Evolutionary conservation across 2,797 vertebrate genomes (phyloP), one percentile per base, ranked within the genome.

Genomic region (Fringilla coelebs): DNA sequence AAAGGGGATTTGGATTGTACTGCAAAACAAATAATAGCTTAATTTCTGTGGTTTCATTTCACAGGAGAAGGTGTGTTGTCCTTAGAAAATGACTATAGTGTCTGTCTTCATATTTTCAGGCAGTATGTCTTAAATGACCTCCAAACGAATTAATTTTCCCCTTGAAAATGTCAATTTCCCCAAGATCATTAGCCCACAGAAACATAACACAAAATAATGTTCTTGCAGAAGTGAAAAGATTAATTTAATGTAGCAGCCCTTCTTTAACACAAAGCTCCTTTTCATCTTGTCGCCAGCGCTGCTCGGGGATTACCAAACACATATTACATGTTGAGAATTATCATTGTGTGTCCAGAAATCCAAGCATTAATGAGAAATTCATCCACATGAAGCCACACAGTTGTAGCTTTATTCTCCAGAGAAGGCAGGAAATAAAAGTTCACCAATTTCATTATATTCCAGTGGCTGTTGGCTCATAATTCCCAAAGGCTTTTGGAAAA

Each of bases 81-180:
- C 38, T 88, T 40, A 80, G 75, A 66, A 93, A 81, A 85, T 58
- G 1, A 77, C 17, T 71, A 10, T 65, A 88, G 31, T 25, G 68
- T 61, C 65, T 57, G 16, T 20, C 26, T 87, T 78, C 65, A 13
- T 22, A 38, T 83, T 94, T 92, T 58, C 68, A 58, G 46, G 29
- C 34, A 31, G 14, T 21, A 17, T 61, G 57, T 83, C 81, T 71
- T 71, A 65, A 94, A 88, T 60, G 49, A 79, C 71, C 84, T 90
- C 28, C 65, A 67, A 92, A 67, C 57, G 57, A 95, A 95, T 92
- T 94, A 93, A 60, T 67, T 87, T 91, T 75, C 62, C 40, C 78
- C 73, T 72, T 88, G 88, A 88, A 93, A 94, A 92, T 72, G 29
- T 75, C 4, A 1, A 34, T 83, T 89, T 89, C 61, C 72, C 46